Conservation (phyloP, 2,113 vertebrate genomes). For the Piprites chloris region DNA sequence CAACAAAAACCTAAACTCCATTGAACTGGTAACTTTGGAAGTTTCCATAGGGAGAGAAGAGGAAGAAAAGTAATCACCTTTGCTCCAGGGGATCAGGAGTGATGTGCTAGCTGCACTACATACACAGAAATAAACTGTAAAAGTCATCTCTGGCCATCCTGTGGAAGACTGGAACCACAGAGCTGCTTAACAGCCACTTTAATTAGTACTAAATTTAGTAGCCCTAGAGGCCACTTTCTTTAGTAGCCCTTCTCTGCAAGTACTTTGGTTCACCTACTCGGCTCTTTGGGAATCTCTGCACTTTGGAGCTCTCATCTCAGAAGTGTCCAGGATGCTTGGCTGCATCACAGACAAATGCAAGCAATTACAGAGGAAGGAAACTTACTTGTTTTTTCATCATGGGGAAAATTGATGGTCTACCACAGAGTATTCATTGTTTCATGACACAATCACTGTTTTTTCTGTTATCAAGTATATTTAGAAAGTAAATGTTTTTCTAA, state of each 20-base stretch:
- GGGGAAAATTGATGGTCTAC: neutral
- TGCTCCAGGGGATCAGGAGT: neutral
- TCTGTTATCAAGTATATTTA: neutral
- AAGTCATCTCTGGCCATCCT: neutral
- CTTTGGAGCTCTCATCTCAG: neutral
- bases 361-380: neutral
- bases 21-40: neutral
- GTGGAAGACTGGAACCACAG: neutral
- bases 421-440: neutral
- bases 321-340: neutral
- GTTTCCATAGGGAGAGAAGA: neutral
- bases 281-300: neutral
- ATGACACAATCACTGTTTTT: neutral
- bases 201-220: neutral
- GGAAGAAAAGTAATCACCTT: neutral
- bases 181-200: neutral
- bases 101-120: neutral
- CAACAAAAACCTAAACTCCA: neutral
- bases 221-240: neutral
- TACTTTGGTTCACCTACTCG: neutral
- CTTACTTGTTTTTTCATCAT: neutral
- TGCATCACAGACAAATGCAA: neutral
- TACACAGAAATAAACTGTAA: neutral
- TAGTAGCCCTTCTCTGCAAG: neutral
- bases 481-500: constrained; percentile 62